phyloP scores from a whole-genome alignment of 1,140 invertebrate genomes.

The Tenebrio molitor region DNA sequence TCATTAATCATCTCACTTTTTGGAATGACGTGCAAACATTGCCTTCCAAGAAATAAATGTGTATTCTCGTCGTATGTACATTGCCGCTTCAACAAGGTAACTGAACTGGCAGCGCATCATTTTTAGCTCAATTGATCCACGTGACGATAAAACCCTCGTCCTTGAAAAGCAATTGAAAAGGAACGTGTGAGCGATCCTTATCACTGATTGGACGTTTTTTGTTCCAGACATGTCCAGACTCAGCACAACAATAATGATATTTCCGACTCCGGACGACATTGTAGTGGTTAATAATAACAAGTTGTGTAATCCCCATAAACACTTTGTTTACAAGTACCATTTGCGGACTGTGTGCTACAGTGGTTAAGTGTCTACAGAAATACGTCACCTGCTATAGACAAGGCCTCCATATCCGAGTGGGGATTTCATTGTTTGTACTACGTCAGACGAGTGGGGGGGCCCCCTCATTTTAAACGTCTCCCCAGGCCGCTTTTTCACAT shows the following conservation, averaged over 20 bases:
- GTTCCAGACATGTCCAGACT: constrained; percentile 10
- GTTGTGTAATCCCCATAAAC: constrained; percentile 30
- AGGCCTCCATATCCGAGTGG: background rate
- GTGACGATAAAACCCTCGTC: too few species aligned
- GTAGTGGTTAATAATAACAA: constrained; percentile 29
- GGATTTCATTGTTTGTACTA: constrained; percentile 21
- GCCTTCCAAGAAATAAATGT: too few species aligned
- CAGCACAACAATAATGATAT: constrained; percentile 32
- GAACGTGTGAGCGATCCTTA: too few species aligned
- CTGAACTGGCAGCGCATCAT: too few species aligned
- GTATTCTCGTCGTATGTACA: too few species aligned
- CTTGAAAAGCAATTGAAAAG: too few species aligned
- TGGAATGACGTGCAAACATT: too few species aligned
- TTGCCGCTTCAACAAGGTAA: too few species aligned
- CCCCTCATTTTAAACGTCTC: constrained; percentile 23
- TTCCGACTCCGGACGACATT: constrained; percentile 10
- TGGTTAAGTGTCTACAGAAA: constrained; percentile 24
- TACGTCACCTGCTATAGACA: constrained; percentile 7
- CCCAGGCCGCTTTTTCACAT: constrained; percentile 14
- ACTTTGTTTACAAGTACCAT: constrained; percentile 28
- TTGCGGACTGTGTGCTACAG: constrained; percentile 34
- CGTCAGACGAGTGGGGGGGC: constrained; percentile 31
- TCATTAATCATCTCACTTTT: too few species aligned
- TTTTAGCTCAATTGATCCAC: too few species aligned
- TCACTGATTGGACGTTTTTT: too few species aligned